Evolutionary conservation across 2,888 invertebrate species (phyloP).

Genomic region (Allolobophora icterica): DNA sequence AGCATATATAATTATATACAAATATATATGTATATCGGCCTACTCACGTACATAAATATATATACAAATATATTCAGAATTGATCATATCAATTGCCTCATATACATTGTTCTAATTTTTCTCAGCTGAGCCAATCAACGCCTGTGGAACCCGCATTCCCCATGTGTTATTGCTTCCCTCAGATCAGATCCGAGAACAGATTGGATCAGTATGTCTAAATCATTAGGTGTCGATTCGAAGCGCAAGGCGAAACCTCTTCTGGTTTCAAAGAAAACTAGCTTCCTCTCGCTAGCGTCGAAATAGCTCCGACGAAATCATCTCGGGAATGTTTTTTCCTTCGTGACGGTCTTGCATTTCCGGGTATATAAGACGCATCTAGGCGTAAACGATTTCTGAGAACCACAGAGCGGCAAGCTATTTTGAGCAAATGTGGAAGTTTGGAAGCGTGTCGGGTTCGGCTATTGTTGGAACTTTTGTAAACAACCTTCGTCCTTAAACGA

Average conservation of each 20-base stretch:
- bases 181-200: background rate
- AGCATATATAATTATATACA: background rate
- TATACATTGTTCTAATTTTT: background rate
- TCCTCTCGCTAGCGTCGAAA: background rate
- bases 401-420: background rate
- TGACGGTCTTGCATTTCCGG: background rate
- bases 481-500: background rate
- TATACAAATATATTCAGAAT: background rate
- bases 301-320: background rate
- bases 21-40: too few relatives aligned
- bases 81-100: background rate
- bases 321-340: background rate
- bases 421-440: background rate
- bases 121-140: background rate
- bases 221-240: slow-evolving; percentile 8
- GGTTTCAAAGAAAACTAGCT: background rate
- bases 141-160: background rate
- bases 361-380: background rate
- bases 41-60: background rate
- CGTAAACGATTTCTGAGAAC: background rate
- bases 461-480: background rate
- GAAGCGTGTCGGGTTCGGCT: background rate
- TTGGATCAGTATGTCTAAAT: background rate
- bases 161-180: background rate
- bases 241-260: background rate